Base-by-base conservation (phyloP, 2,797 vertebrate species). In the Bothrops alternatus region DNA sequence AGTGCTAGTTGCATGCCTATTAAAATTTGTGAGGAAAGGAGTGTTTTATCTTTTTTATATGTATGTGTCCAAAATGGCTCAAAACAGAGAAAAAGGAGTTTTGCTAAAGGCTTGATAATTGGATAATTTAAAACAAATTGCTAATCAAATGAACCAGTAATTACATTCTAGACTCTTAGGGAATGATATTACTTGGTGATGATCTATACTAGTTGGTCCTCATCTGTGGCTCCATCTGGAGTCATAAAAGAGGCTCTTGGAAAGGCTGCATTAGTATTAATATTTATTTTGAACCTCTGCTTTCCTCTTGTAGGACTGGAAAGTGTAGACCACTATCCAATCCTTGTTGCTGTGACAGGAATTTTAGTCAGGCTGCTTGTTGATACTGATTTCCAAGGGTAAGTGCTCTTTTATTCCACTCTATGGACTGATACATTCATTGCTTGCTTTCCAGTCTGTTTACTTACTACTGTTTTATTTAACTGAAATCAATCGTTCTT, bases 251-350 rank as follows among this genome's bases (percentile, higher is more conserved):
- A 26, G 0, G 10, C 12, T 16, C 12, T 32, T 13, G 12, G 26
- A 16, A 50, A 53, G 50, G 56, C 90, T 86, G 92, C 37, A 61
- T 28, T 0, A 25, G 6, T 0, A 0, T 2, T 95, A 53, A 2
- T 89, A 93, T 50, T 1, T 1, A 25, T 65, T 94, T 32, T 69
- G 0, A 28, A 53, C 93, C 93, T 89, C 69, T 65, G 47, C 86
- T 94, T 88, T 91, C 85, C 87, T 93, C 63, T 14, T 14, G 0
- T 14, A 99, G 99, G 99, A 89, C 97, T 99, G 96, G 99, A 99
- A 95, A 99, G 99, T 0, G 99, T 99, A 82, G 99, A 99, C 97
- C 99, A 99, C 96, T 99, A 99, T 95, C 99, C 99, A 47, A 99
- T 99, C 95, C 98, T 99, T 23, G 99, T 99, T 93, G 99, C 99